phyloP scores from a whole-genome alignment of 2,797 vertebrate genomes.

The Peromyscus nudipes region DNA sequence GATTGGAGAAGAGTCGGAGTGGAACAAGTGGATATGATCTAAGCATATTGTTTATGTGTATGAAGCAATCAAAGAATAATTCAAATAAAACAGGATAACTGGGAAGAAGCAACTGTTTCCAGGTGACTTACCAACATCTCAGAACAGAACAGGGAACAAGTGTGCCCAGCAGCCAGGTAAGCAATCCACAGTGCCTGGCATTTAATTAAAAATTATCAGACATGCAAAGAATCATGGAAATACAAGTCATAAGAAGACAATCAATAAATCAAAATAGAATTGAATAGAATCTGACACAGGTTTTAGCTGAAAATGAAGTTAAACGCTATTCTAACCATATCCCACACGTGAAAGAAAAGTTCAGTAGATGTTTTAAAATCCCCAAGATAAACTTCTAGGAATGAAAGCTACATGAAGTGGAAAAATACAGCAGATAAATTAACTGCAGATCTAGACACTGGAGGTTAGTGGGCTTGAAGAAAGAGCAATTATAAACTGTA shows the following conservation, averaged over 20 bases:
- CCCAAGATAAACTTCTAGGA: background rate
- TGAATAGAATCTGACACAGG: slow-evolving; percentile 16
- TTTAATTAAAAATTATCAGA: slow-evolving; percentile 5
- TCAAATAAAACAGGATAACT: background rate
- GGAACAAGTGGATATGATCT: background rate
- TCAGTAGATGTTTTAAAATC: slow-evolving; percentile 24
- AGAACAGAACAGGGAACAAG: slow-evolving; percentile 22
- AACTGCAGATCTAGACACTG: background rate
- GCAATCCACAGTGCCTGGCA: background rate
- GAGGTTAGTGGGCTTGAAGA: slow-evolving; percentile 3
- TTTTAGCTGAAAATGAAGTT: slow-evolving; percentile 45
- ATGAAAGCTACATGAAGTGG: slow-evolving; percentile 16
- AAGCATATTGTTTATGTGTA: background rate
- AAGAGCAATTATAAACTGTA: background rate
- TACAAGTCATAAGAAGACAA: background rate
- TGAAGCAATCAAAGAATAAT: background rate
- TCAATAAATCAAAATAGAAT: background rate
- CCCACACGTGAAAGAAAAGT: slow-evolving; percentile 1
- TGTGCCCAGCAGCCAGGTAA: background rate
- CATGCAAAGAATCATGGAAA: background rate
- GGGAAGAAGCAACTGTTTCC: slow-evolving; percentile 18
- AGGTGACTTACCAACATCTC: background rate
- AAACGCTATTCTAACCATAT: slow-evolving; percentile 24
- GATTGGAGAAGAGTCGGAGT: background rate
- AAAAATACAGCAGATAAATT: slow-evolving; percentile 30